Conservation (phyloP, 2,888 invertebrate species). For the Eupithecia inturbata region DNA sequence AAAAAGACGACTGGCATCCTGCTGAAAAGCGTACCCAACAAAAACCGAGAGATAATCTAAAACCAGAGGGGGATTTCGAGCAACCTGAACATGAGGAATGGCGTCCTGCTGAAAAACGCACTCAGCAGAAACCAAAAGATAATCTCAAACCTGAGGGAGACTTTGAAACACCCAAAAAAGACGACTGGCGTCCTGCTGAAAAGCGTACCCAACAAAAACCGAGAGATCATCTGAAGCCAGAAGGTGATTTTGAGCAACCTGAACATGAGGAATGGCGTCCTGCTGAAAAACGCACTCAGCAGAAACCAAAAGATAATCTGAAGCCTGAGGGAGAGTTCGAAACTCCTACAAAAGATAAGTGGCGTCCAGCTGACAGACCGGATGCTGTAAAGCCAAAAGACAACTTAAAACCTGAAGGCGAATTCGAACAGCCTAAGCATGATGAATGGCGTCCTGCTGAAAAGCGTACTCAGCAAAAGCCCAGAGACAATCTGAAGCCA, state of each 20-base stretch:
- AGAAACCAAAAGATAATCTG: slow-evolving; percentile 84
- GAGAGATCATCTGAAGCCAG: slow-evolving; percentile 69
- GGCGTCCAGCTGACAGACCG: slow-evolving; percentile 72
- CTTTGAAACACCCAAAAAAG: slow-evolving; percentile 77
- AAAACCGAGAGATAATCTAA: slow-evolving; percentile 74
- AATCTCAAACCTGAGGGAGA: slow-evolving; percentile 74
- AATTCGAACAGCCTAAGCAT: slow-evolving; percentile 76
- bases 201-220: slow-evolving; percentile 65
- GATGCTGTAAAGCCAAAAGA: slow-evolving; percentile 70
- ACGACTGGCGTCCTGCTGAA: slow-evolving; percentile 81
- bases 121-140: slow-evolving; percentile 79
- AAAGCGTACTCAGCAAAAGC: slow-evolving; percentile 49
- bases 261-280: slow-evolving; percentile 68
- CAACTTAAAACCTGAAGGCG: slow-evolving; percentile 75
- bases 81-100: slow-evolving; percentile 62
- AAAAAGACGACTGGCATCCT: slow-evolving; percentile 70
- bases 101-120: slow-evolving; percentile 65
- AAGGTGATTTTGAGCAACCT: slow-evolving; percentile 52
- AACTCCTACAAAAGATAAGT: slow-evolving; percentile 78
- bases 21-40: slow-evolving; percentile 68
- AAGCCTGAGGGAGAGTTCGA: slow-evolving; percentile 72
- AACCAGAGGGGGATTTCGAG: slow-evolving; percentile 55
- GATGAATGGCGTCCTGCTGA: slow-evolving; percentile 72
- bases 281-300: slow-evolving; percentile 60
- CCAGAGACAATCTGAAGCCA: slow-evolving; percentile 68